phyloP scores from a whole-genome alignment of 2,113 vertebrate species.

The Albula glossodonta region DNA sequence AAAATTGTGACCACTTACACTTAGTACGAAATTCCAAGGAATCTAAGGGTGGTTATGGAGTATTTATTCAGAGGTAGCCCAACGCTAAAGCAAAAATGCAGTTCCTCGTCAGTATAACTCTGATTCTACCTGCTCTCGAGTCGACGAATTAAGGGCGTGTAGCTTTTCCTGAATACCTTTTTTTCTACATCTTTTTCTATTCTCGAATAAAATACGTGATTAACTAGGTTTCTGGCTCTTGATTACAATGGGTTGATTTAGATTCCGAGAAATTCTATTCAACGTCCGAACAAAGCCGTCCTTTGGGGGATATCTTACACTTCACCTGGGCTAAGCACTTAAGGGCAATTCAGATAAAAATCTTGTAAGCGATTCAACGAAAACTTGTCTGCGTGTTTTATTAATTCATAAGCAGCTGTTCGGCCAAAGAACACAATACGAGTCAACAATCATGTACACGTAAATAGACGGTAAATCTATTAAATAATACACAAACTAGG shows the following conservation, averaged over 20 bases:
- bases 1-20: neutral
- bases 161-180: constrained; percentile 73
- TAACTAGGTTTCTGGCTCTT: constrained; percentile 91
- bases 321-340: constrained; percentile 87
- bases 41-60: too few relatives aligned
- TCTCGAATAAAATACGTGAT: constrained; percentile 91
- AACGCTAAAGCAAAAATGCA: neutral
- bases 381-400: constrained; percentile 93
- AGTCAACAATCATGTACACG: constrained; percentile 83
- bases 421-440: constrained; percentile 89
- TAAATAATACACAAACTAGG: constrained; percentile 76
- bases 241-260: constrained; percentile 95
- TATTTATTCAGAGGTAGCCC: too few relatives aligned
- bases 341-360: constrained; percentile 88
- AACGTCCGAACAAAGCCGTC: constrained; percentile 87
- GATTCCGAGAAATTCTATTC: constrained; percentile 89
- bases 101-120: constrained; percentile 49
- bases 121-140: constrained; percentile 52
- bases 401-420: constrained; percentile 85
- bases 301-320: constrained; percentile 94
- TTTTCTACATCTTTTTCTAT: constrained; percentile 78
- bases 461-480: constrained; percentile 69
- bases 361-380: constrained; percentile 92
- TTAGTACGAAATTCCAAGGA: too few relatives aligned
- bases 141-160: constrained; percentile 59